Base-by-base conservation (phyloP, 2,113 vertebrate genomes). In the Sprattus sprattus region DNA sequence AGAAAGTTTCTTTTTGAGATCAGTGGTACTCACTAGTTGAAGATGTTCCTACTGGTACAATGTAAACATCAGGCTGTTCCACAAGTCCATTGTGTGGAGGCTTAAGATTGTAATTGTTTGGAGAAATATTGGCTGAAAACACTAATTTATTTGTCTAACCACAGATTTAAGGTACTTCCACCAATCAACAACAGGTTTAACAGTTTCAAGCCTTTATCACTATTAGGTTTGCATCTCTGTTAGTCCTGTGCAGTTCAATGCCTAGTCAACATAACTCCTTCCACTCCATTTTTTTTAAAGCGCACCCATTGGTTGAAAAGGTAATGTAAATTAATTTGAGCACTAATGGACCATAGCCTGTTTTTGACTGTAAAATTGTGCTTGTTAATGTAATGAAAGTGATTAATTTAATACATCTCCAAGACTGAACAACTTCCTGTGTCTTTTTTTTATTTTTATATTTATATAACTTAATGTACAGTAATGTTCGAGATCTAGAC, bases 331-430 rank as follows among this genome's bases (percentile, higher is more conserved):
- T 91, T 83, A 93, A 86, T 91, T 92, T 92, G 92, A 90, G 92
- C 94, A 93, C 92, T 92, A 94, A 94, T 94, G 94, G 94, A 95
- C 94, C 93, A 94, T 94, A 91, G 92, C 93, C 92, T 93, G 92
- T 92, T 93, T 89, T 93, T 93, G 90, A 95, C 91, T 95, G 93
- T 95, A 95, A 86, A 93, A 93, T 93, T 95, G 94, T 95, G 93
- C 92, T 93, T 90, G 91, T 94, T 93, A 91, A 94, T 93, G 93
- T 94, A 92, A 93, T 94, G 87, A 92, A 95, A 95, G 91, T 95
- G 91, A 92, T 93, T 95, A 95, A 95, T 94, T 95, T 95, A 95
- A 95, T 95, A 95, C 92, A 95, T 93, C 86, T 90, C 91, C 85
- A 88, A 92, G 93, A 94, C 89, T 93, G 89, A 93, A 95, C 15